Percentiles rank a stretch among this genome's conserved stretches.
These are phyloP conservation scores for Esox lucius DNA, from an alignment of 2,797 vertebrate genomes.

Conservation along the genomic window DNA sequence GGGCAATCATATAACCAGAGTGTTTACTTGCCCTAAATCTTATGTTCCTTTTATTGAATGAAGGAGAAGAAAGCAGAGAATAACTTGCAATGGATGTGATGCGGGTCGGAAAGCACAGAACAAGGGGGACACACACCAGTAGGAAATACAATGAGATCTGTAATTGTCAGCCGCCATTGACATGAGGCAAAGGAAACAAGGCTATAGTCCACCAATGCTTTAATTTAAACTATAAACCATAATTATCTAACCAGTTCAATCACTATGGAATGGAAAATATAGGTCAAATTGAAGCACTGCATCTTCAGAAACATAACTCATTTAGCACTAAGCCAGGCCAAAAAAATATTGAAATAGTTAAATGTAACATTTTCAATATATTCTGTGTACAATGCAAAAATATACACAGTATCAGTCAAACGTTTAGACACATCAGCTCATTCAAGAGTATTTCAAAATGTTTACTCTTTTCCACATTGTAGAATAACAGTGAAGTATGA, in stretches of 20 bases:
- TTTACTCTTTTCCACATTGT: too few relatives aligned
- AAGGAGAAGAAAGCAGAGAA: constrained; percentile 47
- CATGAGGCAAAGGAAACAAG: constrained; percentile 40
- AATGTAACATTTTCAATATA: too few relatives aligned
- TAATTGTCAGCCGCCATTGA: constrained; percentile 60
- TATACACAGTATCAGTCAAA: too few relatives aligned
- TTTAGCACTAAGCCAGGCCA: neutral
- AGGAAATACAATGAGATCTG: constrained; percentile 60
- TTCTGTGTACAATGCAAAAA: too few relatives aligned
- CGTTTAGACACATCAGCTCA: too few relatives aligned
- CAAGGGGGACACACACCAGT: constrained; percentile 23
- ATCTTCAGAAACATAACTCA: neutral
- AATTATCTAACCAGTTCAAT: neutral
- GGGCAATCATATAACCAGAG: constrained; percentile 76
- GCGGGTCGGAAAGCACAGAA: constrained; percentile 31
- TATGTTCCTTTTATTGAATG: constrained; percentile 65
- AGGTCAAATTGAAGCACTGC: neutral
- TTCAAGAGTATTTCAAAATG: too few relatives aligned
- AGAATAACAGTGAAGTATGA: too few relatives aligned
- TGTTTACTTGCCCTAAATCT: constrained; percentile 75
- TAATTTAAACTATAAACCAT: neutral
- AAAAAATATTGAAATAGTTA: too few relatives aligned
- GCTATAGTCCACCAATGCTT: constrained; percentile 15
- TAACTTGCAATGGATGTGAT: constrained; percentile 47
- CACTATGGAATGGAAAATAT: neutral